Base-by-base conservation (phyloP, 2,888 invertebrate species). In the Teinopalpus imperialis region DNA sequence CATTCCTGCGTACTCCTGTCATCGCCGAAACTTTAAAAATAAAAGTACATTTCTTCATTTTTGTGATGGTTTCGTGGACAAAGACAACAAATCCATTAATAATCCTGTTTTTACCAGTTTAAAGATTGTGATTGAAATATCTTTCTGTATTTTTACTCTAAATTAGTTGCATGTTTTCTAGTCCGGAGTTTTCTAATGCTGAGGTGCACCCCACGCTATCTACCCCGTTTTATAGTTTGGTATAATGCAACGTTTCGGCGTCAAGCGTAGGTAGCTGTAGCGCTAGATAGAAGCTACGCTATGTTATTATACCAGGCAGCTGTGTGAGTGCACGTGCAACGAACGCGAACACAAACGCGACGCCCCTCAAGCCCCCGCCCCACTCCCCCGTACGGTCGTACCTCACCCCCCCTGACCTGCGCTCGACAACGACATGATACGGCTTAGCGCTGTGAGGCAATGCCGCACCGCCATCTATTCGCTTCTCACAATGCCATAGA, bases 401-500 rank as follows among this genome's bases (percentile, higher is more conserved):
- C 47, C 62, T 53, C 52, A 66, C 51, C 67, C 49, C 58, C 53
- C 48, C 60, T 49, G 65, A 62, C 53, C 62, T 64, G 61, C 57
- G 69, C 62, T 66, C 71, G 69, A 66, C 71, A 66, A 70, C 76
- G 80, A 72, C 80, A 69, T 76, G 80, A 70, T 79, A 76, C 74
- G 80, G 73, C 79, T 78, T 69, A 72, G 71, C 66, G 69, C 72
- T 75, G 77, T 86, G 86, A 81, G 75, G 87, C 86, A 87, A 87
- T 79, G 81, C 79, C 76, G 78, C 67, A 74, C 81, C 81, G 80
- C 77, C 83, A 78, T 79, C 82, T 80, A 83, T 79, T 85, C 76
- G 74, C 69, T 74, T 79, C 77, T 79, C 74, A 83, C 87, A 88
- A 87, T 88, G 87, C 85, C 87, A 85, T 87, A 87, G 87, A 88